Base-by-base conservation (phyloP, 2,797 vertebrate species). In the Coccyzus lansbergi region DNA sequence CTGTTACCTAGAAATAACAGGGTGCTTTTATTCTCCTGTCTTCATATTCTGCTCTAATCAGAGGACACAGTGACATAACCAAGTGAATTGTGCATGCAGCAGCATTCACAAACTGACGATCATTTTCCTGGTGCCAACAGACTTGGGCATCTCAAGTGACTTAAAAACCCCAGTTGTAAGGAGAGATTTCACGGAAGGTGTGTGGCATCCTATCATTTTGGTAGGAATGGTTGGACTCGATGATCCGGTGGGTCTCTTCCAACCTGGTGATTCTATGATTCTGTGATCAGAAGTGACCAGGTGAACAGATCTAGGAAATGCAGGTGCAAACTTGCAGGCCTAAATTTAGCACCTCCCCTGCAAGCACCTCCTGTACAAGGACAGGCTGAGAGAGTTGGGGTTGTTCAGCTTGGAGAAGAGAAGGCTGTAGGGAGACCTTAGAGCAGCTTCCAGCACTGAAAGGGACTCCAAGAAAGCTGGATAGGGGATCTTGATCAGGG, bases 1-100 rank as follows among this genome's bases (percentile, higher is more conserved):
- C 82, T 49, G 51, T 78, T 76, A 88, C 82, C 84, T 87, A 62
- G 71, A 83, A 86, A 80, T 58, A 79, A 71, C 21, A 67, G 49
- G 14, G 9, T 24, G 11, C 68, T 85, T 93, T 94, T 86, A 70
- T 88, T 84, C 93, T 42, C 71, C 31, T 21, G 25, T 87, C 53
- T 17, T 88, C 58, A 68, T 62, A 65, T 58, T 78, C 82, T 46
- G 28, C 62, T 85, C 31, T n/a, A 17, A 31, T 68, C 69, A 58
- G 72, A 82, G 63, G 59, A 46, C 21, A 3, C 7, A 7, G 64
- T 15, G 69, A 13, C 71, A 29, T 2, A 82, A 44, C 24, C 15
- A 16, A 0, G 0, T 40, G 52, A 88, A 28, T 55, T 72, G 72
- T 69, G 33, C 46, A 70, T 72, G 68, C 59, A 14, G 0, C 7